These are phyloP conservation scores for Catocala sponsa DNA, from an alignment of 2,888 invertebrate genomes.

Conservation along the genomic window DNA sequence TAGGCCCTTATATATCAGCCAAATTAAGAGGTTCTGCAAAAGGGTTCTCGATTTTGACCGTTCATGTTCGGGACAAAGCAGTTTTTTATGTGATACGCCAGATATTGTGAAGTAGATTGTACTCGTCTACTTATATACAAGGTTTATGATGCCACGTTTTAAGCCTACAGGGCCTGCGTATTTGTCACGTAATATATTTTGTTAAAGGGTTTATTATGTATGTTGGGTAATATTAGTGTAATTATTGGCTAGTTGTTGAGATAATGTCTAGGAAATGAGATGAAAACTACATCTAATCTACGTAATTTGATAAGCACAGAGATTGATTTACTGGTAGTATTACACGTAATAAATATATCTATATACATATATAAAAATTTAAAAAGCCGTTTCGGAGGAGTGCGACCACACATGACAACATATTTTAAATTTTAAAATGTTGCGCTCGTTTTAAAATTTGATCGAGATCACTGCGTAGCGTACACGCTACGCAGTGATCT, in stretches of 20 bases:
- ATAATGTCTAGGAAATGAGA: neutral
- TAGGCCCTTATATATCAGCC: constrained; percentile 45
- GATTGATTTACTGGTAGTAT: too few relatives aligned
- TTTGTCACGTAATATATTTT: constrained; percentile 5
- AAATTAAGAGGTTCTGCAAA: constrained; percentile 51
- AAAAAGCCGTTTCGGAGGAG: neutral
- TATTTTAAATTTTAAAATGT: too few relatives aligned
- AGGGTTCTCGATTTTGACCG: constrained; percentile 47
- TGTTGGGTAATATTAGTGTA: neutral
- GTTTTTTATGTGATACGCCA: constrained; percentile 42
- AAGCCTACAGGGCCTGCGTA: constrained; percentile 1
- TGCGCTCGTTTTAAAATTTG: too few relatives aligned
- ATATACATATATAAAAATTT: too few relatives aligned
- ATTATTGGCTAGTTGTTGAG: neutral
- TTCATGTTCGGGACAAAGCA: constrained; percentile 35
- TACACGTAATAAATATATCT: too few relatives aligned
- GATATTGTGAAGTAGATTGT: constrained; percentile 43
- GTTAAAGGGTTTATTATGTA: constrained; percentile 4
- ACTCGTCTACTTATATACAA: constrained; percentile 15
- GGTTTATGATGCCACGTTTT: constrained; percentile 28
- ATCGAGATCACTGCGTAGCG: too few relatives aligned
- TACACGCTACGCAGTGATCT: too few relatives aligned
- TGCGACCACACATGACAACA: too few relatives aligned
- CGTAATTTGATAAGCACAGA: too few relatives aligned
- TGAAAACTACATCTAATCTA: too few relatives aligned